These are phyloP conservation scores for Drosophila truncata DNA, from an alignment of 1,140 invertebrate genomes.

Conservation along the genomic window DNA sequence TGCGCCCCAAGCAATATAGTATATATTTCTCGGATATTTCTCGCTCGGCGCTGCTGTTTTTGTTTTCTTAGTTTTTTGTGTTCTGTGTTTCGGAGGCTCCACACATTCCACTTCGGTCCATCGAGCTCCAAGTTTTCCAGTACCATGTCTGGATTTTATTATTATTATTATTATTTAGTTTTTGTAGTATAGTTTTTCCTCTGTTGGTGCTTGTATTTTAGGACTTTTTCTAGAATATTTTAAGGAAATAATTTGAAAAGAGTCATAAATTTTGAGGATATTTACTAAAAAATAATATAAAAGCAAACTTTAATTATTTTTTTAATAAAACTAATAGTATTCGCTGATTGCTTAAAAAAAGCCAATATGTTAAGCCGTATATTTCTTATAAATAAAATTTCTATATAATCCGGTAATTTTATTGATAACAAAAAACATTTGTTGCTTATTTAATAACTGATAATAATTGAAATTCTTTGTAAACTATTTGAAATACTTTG, in stretches of 20 bases:
- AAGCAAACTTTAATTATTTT: too few relatives aligned
- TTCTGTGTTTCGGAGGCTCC: conserved; percentile 34
- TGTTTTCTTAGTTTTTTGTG: conserved; percentile 30
- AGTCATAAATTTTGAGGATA: neutral
- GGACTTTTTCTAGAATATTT: too few relatives aligned
- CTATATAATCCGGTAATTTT: neutral
- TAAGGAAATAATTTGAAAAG: too few relatives aligned
- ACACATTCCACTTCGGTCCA: conserved; percentile 36
- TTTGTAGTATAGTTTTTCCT: conserved; percentile 3
- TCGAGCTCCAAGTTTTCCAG: conserved; percentile 23
- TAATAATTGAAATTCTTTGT: neutral
- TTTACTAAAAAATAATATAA: neutral
- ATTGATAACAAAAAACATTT: too few relatives aligned
- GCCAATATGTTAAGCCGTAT: neutral
- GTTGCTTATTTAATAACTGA: neutral
- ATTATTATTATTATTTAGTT: conserved; percentile 8
- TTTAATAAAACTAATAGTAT: neutral
- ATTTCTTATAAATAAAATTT: neutral
- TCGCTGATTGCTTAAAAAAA: too few relatives aligned
- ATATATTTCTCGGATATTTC: conserved; percentile 50
- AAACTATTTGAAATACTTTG: neutral
- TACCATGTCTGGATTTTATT: conserved; percentile 22
- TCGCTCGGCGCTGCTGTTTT: conserved; percentile 40
- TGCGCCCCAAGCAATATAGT: conserved; percentile 31
- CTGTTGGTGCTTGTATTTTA: neutral